phyloP scores from a whole-genome alignment of 2,888 invertebrate species.

The Cryptocheilus praepositus region DNA sequence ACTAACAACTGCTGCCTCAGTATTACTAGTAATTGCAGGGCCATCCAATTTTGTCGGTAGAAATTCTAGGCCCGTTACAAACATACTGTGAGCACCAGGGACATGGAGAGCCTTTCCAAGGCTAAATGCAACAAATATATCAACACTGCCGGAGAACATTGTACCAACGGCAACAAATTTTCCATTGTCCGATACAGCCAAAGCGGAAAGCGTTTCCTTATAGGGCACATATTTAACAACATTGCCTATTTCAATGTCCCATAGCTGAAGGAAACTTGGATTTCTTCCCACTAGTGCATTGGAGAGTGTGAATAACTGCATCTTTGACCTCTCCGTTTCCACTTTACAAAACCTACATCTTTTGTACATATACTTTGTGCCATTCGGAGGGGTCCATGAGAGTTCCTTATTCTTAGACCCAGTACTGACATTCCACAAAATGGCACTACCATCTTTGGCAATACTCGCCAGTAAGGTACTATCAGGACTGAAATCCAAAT shows the following conservation, averaged over 20 bases:
- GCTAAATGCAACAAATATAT: slow-evolving; percentile 93
- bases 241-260: slow-evolving; percentile 82
- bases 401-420: slow-evolving; percentile 83
- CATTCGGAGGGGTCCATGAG: slow-evolving; percentile 85
- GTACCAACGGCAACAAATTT: slow-evolving; percentile 94
- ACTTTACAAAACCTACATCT: slow-evolving; percentile 81
- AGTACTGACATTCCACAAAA: slow-evolving; percentile 85
- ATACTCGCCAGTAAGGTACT: slow-evolving; percentile 87
- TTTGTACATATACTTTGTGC: slow-evolving; percentile 88
- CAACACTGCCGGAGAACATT: slow-evolving; percentile 94
- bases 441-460: slow-evolving; percentile 90
- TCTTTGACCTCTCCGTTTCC: slow-evolving; percentile 80
- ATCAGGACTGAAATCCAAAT: slow-evolving; percentile 91
- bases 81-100: slow-evolving; percentile 93
- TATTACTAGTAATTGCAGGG: slow-evolving; percentile 83
- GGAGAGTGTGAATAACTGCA: slow-evolving; percentile 85
- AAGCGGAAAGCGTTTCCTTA: slow-evolving; percentile 87
- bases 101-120: slow-evolving; percentile 92
- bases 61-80: slow-evolving; percentile 97
- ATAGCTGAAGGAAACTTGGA: slow-evolving; percentile 86
- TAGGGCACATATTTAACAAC: slow-evolving; percentile 79
- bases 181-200: slow-evolving; percentile 94
- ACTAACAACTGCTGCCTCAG: slow-evolving; percentile 92
- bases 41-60: slow-evolving; percentile 84
- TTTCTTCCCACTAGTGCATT: slow-evolving; percentile 87